Base-by-base conservation (phyloP, 2,888 invertebrate species). In the Hirtodrosophila trivittata region DNA sequence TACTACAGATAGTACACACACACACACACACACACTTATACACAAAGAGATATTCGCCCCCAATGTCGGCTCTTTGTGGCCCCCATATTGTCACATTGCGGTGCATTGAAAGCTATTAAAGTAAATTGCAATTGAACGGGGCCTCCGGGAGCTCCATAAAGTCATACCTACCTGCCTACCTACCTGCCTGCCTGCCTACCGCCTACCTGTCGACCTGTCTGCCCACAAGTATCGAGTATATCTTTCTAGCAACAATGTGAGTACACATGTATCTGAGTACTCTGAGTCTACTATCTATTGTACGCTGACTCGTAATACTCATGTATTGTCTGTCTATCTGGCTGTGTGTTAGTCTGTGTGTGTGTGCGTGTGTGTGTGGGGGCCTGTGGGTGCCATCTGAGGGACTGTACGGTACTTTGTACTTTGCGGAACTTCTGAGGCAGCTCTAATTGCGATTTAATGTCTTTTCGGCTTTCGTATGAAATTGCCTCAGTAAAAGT, bases 401-500 rank as follows among this genome's bases (percentile, higher is more conserved):
- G 39, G 18, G 18, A 21, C 18, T 21, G 2, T 21, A 21, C 18
- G 18, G 18, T 21, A 28, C 37, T 42, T 47, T 41, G 18, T 21
- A 28, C 37, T 42, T 47, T 41, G 37, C 25, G 70, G 41, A 30
- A 65, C 69, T 69, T 47, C 69, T 69, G 69, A 51, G 32, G 66
- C 77, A 68, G 67, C 54, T 77, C 77, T 84, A 84, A 84, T 84
- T 84, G 85, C 84, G 85, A 86, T 84, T 84, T 84, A 84, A 84
- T 84, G 84, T 86, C 83, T 69, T 82, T 82, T 75, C 63, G 66
- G 59, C 65, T 77, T 75, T 75, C 75, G 38, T 58, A 71, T 63
- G 80, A 74, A 78, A 78, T 58, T 49, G 60, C 55, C 55, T 18
- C n/a, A 73, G 66, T 58, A 57, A 71, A 71, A 59, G 55, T 46